phyloP scores from a whole-genome alignment of 2,888 invertebrate species.

The Chesias legatella region DNA sequence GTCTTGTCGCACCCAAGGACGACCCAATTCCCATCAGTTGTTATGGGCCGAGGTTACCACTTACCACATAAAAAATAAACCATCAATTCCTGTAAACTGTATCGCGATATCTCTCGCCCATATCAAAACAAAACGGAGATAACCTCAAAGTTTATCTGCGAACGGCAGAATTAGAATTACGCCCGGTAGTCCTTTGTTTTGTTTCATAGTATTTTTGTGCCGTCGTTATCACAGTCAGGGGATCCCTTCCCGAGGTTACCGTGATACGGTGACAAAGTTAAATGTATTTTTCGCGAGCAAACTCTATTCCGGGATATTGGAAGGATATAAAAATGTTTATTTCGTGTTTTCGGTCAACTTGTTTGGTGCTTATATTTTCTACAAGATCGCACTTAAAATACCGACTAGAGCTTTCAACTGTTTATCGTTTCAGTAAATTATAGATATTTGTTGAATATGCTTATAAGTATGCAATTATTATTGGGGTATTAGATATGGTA shows the following conservation, averaged over 20 bases:
- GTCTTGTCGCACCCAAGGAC: no score
- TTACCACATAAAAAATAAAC: no score
- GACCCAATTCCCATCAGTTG: no score
- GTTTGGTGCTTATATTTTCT: not conserved
- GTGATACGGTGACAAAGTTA: conserved; percentile 55
- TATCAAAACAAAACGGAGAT: conserved; percentile 15
- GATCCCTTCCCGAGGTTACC: conserved; percentile 47
- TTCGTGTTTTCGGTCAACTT: conserved; percentile 1
- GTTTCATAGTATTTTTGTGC: conserved; percentile 49
- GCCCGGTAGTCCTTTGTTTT: conserved; percentile 39
- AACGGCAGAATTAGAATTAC: conserved; percentile 26
- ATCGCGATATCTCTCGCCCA: not conserved
- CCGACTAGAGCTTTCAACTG: no score
- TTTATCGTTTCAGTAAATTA: no score
- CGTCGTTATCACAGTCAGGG: conserved; percentile 55
- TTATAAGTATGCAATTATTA: no score
- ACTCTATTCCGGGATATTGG: conserved; percentile 7
- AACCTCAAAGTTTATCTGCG: conserved; percentile 26
- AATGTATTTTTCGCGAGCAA: conserved; percentile 42
- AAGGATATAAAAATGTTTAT: conserved; percentile 9
- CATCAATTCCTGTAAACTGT: no score
- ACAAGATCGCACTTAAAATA: no score
- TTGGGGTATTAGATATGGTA: no score
- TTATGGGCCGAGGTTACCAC: no score
- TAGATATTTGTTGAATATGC: no score